These are phyloP conservation scores for Deilephila porcellus DNA, from an alignment of 2,888 invertebrate genomes.

Conservation along the genomic window DNA sequence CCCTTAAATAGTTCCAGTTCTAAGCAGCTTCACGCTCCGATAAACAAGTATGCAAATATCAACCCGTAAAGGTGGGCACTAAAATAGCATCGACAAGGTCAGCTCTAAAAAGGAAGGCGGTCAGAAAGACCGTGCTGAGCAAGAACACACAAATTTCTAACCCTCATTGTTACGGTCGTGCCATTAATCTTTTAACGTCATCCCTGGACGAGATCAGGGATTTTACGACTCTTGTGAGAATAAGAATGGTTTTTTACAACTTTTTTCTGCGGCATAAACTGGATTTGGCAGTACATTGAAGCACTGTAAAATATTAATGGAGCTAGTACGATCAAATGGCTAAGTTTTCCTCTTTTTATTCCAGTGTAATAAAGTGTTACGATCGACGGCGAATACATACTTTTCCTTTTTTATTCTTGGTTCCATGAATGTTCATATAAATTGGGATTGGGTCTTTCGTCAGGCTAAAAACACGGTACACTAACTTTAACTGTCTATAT, in stretches of 20 bases:
- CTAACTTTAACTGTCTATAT: too few relatives aligned
- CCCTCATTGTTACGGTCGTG: constrained; percentile 22
- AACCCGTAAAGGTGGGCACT: constrained; percentile 12
- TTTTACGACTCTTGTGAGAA: constrained; percentile 22
- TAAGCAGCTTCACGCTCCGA: background rate
- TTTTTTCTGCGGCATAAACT: constrained; percentile 3
- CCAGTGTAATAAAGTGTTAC: background rate
- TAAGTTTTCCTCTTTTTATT: background rate
- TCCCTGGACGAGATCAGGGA: constrained; percentile 16
- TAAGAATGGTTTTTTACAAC: constrained; percentile 19
- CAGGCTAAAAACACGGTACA: too few relatives aligned
- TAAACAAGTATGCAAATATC: constrained; percentile 20
- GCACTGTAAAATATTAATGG: constrained; percentile 3
- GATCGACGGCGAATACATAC: background rate
- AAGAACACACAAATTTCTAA: constrained; percentile 18
- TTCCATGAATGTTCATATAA: too few relatives aligned
- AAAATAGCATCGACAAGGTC: constrained; percentile 8
- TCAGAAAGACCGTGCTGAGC: constrained; percentile 8
- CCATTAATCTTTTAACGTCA: constrained; percentile 26
- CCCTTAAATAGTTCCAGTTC: background rate
- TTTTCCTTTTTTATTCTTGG: too few relatives aligned
- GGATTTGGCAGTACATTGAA: constrained; percentile 1
- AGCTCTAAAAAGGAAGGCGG: constrained; percentile 22
- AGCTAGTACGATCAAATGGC: background rate
- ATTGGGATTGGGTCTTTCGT: too few relatives aligned